Conservation (phyloP, 2,888 invertebrate genomes). For the Noctua janthe region DNA sequence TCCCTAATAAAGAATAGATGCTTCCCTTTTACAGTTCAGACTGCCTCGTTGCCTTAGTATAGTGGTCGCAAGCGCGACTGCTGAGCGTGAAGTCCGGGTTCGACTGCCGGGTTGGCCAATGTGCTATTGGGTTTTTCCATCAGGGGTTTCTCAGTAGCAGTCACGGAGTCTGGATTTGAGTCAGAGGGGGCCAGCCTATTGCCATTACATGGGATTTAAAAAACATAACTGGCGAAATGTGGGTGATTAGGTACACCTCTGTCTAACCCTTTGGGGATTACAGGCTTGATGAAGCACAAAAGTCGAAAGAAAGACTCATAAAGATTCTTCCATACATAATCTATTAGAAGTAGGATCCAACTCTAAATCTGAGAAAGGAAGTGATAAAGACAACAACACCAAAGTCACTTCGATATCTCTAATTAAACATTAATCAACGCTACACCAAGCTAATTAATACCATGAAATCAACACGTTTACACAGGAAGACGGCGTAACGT, state of each 20-base stretch:
- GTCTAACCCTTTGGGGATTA: too few species aligned
- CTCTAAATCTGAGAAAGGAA: neutral
- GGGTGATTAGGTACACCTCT: too few species aligned
- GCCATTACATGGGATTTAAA: too few species aligned
- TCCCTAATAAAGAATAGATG: neutral
- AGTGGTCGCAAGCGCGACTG: too few species aligned
- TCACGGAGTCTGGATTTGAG: too few species aligned
- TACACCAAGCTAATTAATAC: slow-evolving; percentile 33
- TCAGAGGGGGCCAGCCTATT: too few species aligned
- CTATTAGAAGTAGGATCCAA: neutral
- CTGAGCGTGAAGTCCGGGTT: too few species aligned
- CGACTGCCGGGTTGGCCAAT: too few species aligned
- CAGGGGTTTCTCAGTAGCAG: too few species aligned
- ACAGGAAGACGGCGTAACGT: slow-evolving; percentile 42
- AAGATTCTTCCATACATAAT: neutral
- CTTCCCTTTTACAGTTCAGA: neutral
- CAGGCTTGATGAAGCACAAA: neutral
- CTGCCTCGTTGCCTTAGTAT: too few species aligned
- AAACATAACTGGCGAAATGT: too few species aligned
- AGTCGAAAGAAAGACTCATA: neutral
- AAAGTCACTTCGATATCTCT: slow-evolving; percentile 31
- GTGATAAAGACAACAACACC: slow-evolving; percentile 1
- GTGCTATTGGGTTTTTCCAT: too few species aligned
- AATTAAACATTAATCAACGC: slow-evolving; percentile 50
- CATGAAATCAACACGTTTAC: slow-evolving; percentile 49